phyloP scores from a whole-genome alignment of 2,113 vertebrate genomes.

The Chlamydotis undulata region DNA sequence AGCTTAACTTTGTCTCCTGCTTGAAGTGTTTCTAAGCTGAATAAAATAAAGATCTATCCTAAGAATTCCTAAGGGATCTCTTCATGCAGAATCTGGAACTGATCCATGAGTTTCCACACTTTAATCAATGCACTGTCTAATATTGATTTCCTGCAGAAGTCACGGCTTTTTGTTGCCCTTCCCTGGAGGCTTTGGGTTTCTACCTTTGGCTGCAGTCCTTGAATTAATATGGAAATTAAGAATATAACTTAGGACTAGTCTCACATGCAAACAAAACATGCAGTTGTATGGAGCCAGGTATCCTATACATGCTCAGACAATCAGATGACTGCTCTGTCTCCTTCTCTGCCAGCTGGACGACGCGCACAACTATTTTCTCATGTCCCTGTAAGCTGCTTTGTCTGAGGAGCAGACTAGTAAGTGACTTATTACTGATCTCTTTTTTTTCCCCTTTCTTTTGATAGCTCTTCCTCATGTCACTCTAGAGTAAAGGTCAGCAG shows the following conservation, averaged over 20 bases:
- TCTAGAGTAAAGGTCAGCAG: background rate
- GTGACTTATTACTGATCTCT: background rate
- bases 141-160: constrained; percentile 49
- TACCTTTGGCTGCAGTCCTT: constrained; percentile 44
- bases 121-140: constrained; percentile 18
- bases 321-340: background rate
- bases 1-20: constrained; percentile 1
- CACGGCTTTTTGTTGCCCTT: constrained; percentile 48
- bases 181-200: constrained; percentile 20
- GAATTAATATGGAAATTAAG: constrained; percentile 53
- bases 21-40: constrained; percentile 26
- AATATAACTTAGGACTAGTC: background rate
- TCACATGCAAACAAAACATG: background rate
- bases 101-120: constrained; percentile 40
- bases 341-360: background rate
- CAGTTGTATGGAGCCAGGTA: background rate
- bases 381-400: background rate
- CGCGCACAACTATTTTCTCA: background rate
- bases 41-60: constrained; percentile 36
- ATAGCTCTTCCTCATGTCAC: background rate
- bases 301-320: background rate
- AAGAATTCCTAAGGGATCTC: constrained; percentile 41
- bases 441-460: background rate
- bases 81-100: constrained; percentile 31
- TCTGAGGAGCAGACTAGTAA: background rate